Evolutionary conservation across 2,113 vertebrate genomes (phyloP), one percentile per base, ranked within the genome.

Genomic region (Oncorhynchus mykiss): DNA sequence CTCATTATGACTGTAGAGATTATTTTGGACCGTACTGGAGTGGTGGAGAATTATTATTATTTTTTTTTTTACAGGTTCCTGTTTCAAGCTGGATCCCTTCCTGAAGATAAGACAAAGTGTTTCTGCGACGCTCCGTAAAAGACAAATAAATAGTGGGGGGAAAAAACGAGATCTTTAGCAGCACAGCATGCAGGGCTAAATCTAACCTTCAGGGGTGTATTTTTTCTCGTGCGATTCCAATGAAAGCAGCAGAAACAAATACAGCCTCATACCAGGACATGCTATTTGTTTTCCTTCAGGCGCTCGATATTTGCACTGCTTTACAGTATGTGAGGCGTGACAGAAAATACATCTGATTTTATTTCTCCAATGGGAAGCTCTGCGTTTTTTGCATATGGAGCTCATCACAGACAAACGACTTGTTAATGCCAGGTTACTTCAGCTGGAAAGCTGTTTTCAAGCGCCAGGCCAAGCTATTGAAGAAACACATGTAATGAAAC

Each of bases 231-330:
- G 74, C 16, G 62, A 86, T 87, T 88, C 78, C 81, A 90, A 82
- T 76, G 78, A 87, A 83, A 87, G 84, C 81, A 85, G 84, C 80
- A 86, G 87, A 90, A 90, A 89, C 91, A 91, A 91, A 92, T 89
- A 88, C 75, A 79, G 86, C 75, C 75, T 85, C 84, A 78, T 76
- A 72, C 75, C 76, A 79, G 84, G 86, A 89, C 88, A 80, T 78
- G 80, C 80, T 92, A 90, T 92, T 92, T 93, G 90, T 90, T 93
- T 93, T 93, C 85, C 79, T 91, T 88, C 73, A 49, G 83, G 86
- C 82, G 31, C 82, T 78, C 82, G 83, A 78, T 85, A 84, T 84
- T 90, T 87, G 86, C 74, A 57, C 71, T 16, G 82, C 82, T 89
- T 85, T 84, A 79, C 73, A 72, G 81, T 81, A 89, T 77, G 80